Percentiles rank a stretch among this genome's conserved stretches.
Evolutionary conservation across 1,140 invertebrate species (phyloP).

Genomic region (Ostrea denselamellosa): DNA sequence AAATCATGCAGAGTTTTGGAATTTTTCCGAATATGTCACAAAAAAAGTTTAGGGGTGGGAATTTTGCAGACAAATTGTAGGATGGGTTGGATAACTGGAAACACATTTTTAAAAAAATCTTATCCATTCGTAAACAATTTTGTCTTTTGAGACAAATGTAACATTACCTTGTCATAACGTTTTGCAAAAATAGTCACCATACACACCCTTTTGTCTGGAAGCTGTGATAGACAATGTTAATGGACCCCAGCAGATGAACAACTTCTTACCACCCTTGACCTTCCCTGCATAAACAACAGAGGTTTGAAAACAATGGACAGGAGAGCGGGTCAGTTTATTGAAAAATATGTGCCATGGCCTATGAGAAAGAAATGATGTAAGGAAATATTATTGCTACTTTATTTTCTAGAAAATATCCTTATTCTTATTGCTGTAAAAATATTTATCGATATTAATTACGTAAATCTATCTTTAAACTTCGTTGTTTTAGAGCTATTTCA

Average conservation of each 20-base stretch:
- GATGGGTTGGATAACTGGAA: too few relatives aligned
- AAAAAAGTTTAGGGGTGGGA: too few relatives aligned
- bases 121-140: not conserved
- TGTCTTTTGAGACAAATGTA: not conserved
- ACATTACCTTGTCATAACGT: not conserved
- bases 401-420: too few relatives aligned
- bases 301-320: conserved; percentile 33
- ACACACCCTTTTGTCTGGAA: too few relatives aligned
- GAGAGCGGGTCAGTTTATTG: conserved; percentile 13
- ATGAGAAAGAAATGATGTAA: conserved; percentile 32
- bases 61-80: too few relatives aligned
- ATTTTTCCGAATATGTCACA: too few relatives aligned
- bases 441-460: too few relatives aligned
- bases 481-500: conserved; percentile 7
- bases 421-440: too few relatives aligned
- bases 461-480: not conserved
- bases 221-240: conserved; percentile 14
- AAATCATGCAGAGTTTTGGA: too few relatives aligned
- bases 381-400: not conserved
- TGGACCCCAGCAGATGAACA: conserved; percentile 6
- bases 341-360: conserved; percentile 5
- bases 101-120: not conserved
- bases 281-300: conserved; percentile 2
- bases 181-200: not conserved
- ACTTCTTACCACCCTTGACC: conserved; percentile 22